Conservation (phyloP, 2,113 vertebrate genomes). For the Oncorhynchus nerka region DNA sequence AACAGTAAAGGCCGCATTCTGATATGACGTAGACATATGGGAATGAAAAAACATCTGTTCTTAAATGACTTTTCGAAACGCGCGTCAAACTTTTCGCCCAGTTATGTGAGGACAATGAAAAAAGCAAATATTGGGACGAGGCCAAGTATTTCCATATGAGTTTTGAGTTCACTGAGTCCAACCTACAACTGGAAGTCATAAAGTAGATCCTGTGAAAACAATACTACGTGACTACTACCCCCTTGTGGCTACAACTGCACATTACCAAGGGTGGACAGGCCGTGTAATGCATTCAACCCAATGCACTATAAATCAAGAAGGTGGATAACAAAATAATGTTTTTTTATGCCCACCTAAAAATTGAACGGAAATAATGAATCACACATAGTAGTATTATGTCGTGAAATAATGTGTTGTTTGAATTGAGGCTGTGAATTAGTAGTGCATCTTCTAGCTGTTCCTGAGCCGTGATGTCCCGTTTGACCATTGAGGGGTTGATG, state of each 20-base stretch:
- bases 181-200: slow-evolving; percentile 53
- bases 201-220: slow-evolving; percentile 13
- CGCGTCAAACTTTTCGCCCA: slow-evolving; percentile 50
- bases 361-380: background rate
- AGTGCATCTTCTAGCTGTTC: background rate
- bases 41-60: no score
- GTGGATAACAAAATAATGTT: background rate
- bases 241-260: slow-evolving; percentile 43
- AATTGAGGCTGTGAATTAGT: background rate
- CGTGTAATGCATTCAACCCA: slow-evolving; percentile 1
- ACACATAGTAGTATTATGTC: background rate
- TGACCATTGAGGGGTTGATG: no score
- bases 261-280: slow-evolving; percentile 22
- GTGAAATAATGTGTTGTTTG: no score
- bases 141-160: slow-evolving; percentile 76
- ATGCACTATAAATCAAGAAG: background rate
- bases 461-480: background rate
- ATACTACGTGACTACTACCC: slow-evolving; percentile 50
- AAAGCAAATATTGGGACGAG: slow-evolving; percentile 48
- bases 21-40: background rate
- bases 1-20: slow-evolving; percentile 4
- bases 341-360: background rate
- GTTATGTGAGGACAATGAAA: slow-evolving; percentile 73
- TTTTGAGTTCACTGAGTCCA: slow-evolving; percentile 71
- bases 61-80: slow-evolving; percentile 42